Base-by-base conservation (phyloP, 2,888 invertebrate species). In the Machimus rusticus region DNA sequence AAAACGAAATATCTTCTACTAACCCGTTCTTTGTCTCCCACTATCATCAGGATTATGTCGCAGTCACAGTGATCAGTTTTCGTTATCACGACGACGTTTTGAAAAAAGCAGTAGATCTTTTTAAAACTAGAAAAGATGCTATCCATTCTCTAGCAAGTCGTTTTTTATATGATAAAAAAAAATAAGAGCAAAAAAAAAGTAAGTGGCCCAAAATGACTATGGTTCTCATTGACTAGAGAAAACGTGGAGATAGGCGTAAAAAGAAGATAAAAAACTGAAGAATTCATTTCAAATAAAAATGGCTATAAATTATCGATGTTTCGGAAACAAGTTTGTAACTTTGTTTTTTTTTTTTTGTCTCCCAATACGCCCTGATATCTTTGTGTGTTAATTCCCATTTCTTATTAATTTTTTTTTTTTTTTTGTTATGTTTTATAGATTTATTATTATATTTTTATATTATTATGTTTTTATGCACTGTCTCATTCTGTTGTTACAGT, bases 291-390 rank as follows among this genome's bases (percentile, higher is more conserved):
- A 74, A 85, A 85, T 85, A 85, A 85, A 85, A 85, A 74, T 74
- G 85, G 85, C 46, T 85, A 85, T 85, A 85, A 74, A 85, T 85
- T 74, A 85, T 85, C 85, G 74, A 85, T 74, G 85, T 85, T 85
- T 85, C 46, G 85, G 85, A 85, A 85, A 85, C 85, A 85, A 85
- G 85, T 85, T 85, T 85, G 74, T 85, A 66, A 23, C 66, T 66
- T 55, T 55, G n/a, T 31, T 55, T 81, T 81, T 81, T 55, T 76
- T n/a, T 66, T 23, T 23, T 28, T 28, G 23, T 66, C 28, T 66
- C 28, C 66, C 66, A 8, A 8, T 8, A 23, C 66, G 66, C 57
- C 57, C 57, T 57, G 57, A 23, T 66, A 28, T n/a, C 14, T 8
- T 51, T 66, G 12, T n/a, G 23, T 66, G 28, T 66, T 66, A 0